Evolutionary conservation across 2,113 vertebrate genomes (phyloP).

Genomic region (Podiceps cristatus): DNA sequence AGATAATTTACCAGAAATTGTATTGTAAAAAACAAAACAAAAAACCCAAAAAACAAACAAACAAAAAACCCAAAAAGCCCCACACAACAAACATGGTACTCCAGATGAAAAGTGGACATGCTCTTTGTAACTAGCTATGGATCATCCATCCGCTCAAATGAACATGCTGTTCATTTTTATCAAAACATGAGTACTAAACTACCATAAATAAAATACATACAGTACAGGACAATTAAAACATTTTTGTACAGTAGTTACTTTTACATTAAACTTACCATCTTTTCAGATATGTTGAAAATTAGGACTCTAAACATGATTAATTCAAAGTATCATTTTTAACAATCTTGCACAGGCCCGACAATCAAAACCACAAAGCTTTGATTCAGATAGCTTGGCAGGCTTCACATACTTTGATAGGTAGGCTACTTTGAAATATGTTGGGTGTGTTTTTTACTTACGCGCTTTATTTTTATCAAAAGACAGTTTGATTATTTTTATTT

Average conservation of each 20-base stretch:
- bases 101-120: constrained; percentile 67
- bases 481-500: constrained; percentile 61
- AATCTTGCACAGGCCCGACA: constrained; percentile 90
- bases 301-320: constrained; percentile 84
- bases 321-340: constrained; percentile 86
- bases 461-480: constrained; percentile 77
- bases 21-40: constrained; percentile 39
- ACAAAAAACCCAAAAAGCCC: no score
- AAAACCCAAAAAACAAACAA: neutral
- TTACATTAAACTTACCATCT: constrained; percentile 87
- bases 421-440: constrained; percentile 72
- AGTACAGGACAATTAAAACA: constrained; percentile 80
- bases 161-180: constrained; percentile 87
- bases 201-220: constrained; percentile 91
- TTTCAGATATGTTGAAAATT: constrained; percentile 89
- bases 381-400: constrained; percentile 75
- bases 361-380: constrained; percentile 79
- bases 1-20: constrained; percentile 61
- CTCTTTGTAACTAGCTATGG: constrained; percentile 65
- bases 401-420: constrained; percentile 73
- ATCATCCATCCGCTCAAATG: constrained; percentile 77
- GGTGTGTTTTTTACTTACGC: constrained; percentile 60
- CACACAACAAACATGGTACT: constrained; percentile 1
- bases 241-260: constrained; percentile 86
- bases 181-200: constrained; percentile 89